Percentiles rank a stretch among this genome's conserved stretches.
These are phyloP conservation scores for Salarias fasciatus DNA, from an alignment of 2,797 vertebrate genomes.

Conservation along the genomic window DNA sequence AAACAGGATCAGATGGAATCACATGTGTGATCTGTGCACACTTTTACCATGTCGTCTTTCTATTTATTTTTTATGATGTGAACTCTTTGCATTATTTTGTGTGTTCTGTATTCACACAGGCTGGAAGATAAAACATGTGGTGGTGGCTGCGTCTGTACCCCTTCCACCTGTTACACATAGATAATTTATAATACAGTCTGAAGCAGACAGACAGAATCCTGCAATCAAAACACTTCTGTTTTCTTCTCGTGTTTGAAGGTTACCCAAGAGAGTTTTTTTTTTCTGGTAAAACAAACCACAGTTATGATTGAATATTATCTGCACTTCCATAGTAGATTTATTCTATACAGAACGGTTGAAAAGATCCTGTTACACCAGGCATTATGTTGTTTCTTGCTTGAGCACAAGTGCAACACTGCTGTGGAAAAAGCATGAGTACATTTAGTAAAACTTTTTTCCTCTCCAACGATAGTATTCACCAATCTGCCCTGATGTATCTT, in stretches of 20 bases:
- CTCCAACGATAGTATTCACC: background rate
- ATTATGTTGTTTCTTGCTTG: background rate
- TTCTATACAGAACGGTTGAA: background rate
- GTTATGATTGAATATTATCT: background rate
- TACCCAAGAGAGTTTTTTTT: background rate
- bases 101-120: too few relatives aligned
- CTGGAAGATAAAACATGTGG: conserved; percentile 14
- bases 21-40: background rate
- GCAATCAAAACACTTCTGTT: background rate
- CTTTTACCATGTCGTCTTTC: background rate
- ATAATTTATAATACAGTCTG: conserved; percentile 15
- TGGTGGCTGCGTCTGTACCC: conserved; percentile 19
- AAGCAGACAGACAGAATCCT: conserved; percentile 5
- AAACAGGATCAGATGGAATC: conserved; percentile 18
- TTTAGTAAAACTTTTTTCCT: background rate
- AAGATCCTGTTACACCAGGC: background rate
- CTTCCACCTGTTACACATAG: conserved; percentile 11
- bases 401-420: background rate
- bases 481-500: background rate
- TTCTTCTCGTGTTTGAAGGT: conserved; percentile 3
- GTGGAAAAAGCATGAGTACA: background rate
- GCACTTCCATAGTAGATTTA: background rate
- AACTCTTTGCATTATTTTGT: background rate
- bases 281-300: background rate
- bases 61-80: background rate